Evolutionary conservation across 2,797 vertebrate species (phyloP).

Genomic region (Trichosurus vulpecula): DNA sequence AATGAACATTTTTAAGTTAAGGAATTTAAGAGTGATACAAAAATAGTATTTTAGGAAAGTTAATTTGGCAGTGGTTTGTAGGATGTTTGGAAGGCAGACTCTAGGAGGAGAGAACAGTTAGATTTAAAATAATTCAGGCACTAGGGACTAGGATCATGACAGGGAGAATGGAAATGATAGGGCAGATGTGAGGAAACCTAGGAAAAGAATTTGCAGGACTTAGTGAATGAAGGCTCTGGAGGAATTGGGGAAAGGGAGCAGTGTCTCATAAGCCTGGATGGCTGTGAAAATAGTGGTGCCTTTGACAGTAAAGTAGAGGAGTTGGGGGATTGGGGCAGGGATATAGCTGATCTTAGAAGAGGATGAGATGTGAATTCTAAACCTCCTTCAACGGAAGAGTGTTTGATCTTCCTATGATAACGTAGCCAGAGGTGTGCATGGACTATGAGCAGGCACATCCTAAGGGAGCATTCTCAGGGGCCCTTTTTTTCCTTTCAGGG

Average conservation of each 20-base stretch:
- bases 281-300: not conserved
- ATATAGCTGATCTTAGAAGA: not conserved
- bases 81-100: not conserved
- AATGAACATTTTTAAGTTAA: not conserved
- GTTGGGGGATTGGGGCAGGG: not conserved
- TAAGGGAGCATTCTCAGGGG: not conserved
- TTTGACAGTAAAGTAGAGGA: not conserved
- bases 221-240: not conserved
- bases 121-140: not conserved
- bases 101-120: not conserved
- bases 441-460: no score
- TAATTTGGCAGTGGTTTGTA: not conserved
- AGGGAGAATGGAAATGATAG: not conserved
- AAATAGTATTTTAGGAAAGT: not conserved
- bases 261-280: not conserved
- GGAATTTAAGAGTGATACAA: not conserved
- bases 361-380: not conserved
- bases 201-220: not conserved
- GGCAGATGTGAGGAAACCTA: not conserved
- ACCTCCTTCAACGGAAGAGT: not conserved
- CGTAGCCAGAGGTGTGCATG: no score
- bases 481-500: not conserved
- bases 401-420: not conserved
- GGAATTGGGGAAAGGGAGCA: not conserved
- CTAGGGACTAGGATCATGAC: not conserved